phyloP scores from a whole-genome alignment of 2,888 invertebrate genomes.

The Aleiodes alternator region DNA sequence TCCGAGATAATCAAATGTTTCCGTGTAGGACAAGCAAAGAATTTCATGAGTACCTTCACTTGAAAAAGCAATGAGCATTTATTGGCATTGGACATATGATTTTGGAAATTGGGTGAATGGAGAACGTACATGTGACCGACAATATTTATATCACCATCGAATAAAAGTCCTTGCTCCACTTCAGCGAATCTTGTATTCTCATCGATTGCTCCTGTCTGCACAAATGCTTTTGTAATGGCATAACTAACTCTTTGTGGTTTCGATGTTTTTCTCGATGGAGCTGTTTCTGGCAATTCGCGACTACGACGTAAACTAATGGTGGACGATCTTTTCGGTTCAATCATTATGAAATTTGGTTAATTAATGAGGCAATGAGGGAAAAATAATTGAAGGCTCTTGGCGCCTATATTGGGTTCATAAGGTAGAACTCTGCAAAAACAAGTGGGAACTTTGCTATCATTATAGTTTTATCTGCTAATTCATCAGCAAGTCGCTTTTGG shows the following conservation, averaged over 20 bases:
- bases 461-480: too few species aligned
- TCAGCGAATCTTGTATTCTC: conserved; percentile 3
- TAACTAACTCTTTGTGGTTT: conserved; percentile 13
- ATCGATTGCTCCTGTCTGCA: conserved; percentile 2
- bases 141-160: conserved; percentile 52
- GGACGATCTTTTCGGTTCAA: neutral
- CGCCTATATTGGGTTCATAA: too few species aligned
- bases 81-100: too few species aligned
- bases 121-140: conserved; percentile 51
- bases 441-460: too few species aligned
- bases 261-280: neutral
- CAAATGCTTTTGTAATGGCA: conserved; percentile 1
- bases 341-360: neutral
- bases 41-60: conserved; percentile 77
- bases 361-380: too few species aligned
- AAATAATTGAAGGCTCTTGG: neutral
- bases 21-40: conserved; percentile 80
- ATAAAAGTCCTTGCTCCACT: conserved; percentile 39
- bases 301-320: neutral
- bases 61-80: conserved; percentile 64
- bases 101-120: too few species aligned
- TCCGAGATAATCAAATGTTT: conserved; percentile 79
- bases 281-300: neutral
- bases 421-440: too few species aligned
- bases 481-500: too few species aligned